Evolutionary conservation across 1,140 invertebrate species (phyloP), one percentile per base, ranked within the genome.

Genomic region (Heliconius eleuchia): DNA sequence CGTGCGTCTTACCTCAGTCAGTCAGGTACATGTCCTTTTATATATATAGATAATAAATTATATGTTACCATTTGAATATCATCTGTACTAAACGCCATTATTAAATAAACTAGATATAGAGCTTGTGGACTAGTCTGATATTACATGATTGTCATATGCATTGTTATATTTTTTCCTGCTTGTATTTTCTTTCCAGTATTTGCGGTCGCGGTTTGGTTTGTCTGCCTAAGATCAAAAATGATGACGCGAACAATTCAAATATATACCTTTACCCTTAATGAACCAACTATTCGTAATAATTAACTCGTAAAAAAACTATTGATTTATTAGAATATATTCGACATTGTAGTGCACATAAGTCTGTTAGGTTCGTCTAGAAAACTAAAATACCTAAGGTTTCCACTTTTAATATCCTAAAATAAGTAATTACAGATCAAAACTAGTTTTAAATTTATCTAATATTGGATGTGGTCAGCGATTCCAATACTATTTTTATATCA

Each of bases 191-290:
- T 66, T 27, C 60, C 60, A 66, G 3, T 66, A n/a, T n/a, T 66
- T 66, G 60, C 60, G 60, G 60, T 66, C 60, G 60, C 60, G 60
- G 60, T 66, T 66, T 30, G 4, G 60, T 66, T 66, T 27, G 27
- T 16, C 19, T 7, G 60, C 60, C 11, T 66, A 66, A 30, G 55
- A 66, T 3, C 27, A 30, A 27, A 23, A 60, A 66, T 66, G 60
- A 66, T 23, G 60, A 66, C 13, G 13, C 60, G 27, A 66, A 66
- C 27, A 66, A 60, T 60, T 60, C 8, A 9, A 23, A 60, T 23
- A 60, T 23, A n/a, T 23, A 60, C 9, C 0, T 8, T 11, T 60
- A 7, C 7, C 27, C 19, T 23, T 60, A 60, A 60, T 9, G 19
- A 60, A 60, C 8, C n/a, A 60, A 19, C n/a, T 42, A 42, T 13